phyloP scores from a whole-genome alignment of 2,888 invertebrate species.

The Tupiocoris notatus region DNA sequence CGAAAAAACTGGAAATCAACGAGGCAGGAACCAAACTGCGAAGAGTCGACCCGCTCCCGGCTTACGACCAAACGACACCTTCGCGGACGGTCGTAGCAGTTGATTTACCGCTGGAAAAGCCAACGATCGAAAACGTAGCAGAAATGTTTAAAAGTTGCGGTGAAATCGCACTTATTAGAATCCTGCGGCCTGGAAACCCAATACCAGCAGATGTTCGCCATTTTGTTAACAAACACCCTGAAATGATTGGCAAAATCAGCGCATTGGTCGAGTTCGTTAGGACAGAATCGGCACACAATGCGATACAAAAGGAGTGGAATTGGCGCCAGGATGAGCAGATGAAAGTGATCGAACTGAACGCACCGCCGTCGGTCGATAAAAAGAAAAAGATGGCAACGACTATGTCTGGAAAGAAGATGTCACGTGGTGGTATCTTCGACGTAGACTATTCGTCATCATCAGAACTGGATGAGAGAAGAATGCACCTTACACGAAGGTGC shows the following conservation, averaged over 20 bases:
- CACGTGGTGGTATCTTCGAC: slow-evolving; percentile 58
- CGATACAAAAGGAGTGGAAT: slow-evolving; percentile 64
- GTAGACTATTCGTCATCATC: slow-evolving; percentile 64
- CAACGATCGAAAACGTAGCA: slow-evolving; percentile 87
- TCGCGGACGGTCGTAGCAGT: slow-evolving; percentile 88
- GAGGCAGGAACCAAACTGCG: slow-evolving; percentile 86
- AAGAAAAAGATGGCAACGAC: slow-evolving; percentile 62
- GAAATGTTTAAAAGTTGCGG: slow-evolving; percentile 85
- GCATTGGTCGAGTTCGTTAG: slow-evolving; percentile 89
- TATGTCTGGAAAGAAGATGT: slow-evolving; percentile 57
- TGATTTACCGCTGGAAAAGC: slow-evolving; percentile 77
- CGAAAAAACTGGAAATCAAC: slow-evolving; percentile 82
- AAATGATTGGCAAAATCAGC: slow-evolving; percentile 79
- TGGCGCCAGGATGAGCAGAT: slow-evolving; percentile 58
- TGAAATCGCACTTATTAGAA: slow-evolving; percentile 83
- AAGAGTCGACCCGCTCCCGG: slow-evolving; percentile 78
- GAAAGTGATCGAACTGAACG: slow-evolving; percentile 74
- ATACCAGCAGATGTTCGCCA: slow-evolving; percentile 88
- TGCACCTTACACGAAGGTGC: slow-evolving; percentile 54
- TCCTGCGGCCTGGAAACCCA: slow-evolving; percentile 83
- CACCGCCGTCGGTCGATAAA: slow-evolving; percentile 69
- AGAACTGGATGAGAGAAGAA: slow-evolving; percentile 58
- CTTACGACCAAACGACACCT: slow-evolving; percentile 88
- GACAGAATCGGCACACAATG: slow-evolving; percentile 80
- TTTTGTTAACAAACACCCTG: slow-evolving; percentile 86